These are phyloP conservation scores for Trachelipus rathkii DNA, from an alignment of 1,140 invertebrate species.

Conservation along the genomic window DNA sequence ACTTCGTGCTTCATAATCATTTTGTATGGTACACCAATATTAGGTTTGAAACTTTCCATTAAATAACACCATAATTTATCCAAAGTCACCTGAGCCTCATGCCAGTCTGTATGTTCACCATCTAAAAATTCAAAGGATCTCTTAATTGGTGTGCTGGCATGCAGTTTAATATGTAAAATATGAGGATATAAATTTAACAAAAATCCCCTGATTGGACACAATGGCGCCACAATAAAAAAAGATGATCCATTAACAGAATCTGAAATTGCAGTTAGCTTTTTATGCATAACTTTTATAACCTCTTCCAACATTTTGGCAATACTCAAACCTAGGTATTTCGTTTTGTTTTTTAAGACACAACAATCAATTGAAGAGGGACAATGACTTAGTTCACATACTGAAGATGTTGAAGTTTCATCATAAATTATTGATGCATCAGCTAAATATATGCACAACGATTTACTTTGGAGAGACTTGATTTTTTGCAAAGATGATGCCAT, in stretches of 20 bases:
- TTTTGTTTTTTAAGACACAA: background rate
- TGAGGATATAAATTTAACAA: background rate
- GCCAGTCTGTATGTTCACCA: background rate
- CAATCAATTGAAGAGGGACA: background rate
- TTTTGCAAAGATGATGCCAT: background rate
- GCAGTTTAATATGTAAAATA: background rate
- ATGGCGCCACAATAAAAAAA: background rate
- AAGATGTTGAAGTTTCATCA: background rate
- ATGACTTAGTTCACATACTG: background rate
- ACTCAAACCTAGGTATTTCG: background rate
- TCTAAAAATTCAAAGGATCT: background rate
- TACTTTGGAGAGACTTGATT: background rate
- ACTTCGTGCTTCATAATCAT: background rate
- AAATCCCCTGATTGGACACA: background rate
- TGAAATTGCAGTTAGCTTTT: background rate
- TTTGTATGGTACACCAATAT: background rate
- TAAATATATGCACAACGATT: background rate
- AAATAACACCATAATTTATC: background rate
- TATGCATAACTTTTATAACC: background rate
- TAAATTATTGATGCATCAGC: background rate
- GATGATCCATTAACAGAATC: background rate
- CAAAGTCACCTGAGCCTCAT: background rate
- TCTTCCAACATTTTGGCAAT: background rate
- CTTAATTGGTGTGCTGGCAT: background rate
- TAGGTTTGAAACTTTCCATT: conserved; percentile 1